phyloP scores from a whole-genome alignment of 2,888 invertebrate genomes.

The Masnerella sp. region DNA sequence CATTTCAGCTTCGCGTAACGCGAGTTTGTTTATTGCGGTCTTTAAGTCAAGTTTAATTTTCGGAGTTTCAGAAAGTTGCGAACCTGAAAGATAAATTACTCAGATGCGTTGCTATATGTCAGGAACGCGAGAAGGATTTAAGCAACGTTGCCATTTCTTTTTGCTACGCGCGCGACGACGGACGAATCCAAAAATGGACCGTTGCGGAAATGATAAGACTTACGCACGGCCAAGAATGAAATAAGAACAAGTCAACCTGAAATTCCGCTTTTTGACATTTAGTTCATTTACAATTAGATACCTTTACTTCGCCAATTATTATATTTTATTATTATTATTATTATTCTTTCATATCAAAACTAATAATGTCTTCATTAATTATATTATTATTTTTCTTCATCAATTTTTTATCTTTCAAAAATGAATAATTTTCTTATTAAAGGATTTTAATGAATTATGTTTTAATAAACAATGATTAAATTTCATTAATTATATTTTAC shows the following conservation, averaged over 20 bases:
- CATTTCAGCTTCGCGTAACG: not conserved
- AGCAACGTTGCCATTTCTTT: conserved; percentile 57
- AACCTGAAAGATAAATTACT: conserved; percentile 44
- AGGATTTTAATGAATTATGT: too few species aligned
- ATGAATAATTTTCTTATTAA: too few species aligned
- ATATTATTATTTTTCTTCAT: too few species aligned
- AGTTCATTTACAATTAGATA: not conserved
- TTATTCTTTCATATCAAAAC: not conserved
- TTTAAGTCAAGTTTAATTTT: too few species aligned
- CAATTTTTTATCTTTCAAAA: too few species aligned
- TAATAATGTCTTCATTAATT: too few species aligned
- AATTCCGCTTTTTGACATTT: conserved; percentile 32
- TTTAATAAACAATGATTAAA: too few species aligned
- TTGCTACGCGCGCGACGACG: conserved; percentile 56
- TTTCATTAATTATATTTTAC: too few species aligned
- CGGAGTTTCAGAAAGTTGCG: conserved; percentile 50
- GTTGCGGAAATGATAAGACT: conserved; percentile 50
- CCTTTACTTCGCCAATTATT: not conserved
- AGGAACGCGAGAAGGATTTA: conserved; percentile 57
- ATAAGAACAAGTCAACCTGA: conserved; percentile 19
- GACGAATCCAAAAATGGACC: conserved; percentile 50
- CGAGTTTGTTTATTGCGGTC: too few species aligned
- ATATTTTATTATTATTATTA: not conserved
- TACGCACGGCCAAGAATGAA: conserved; percentile 40
- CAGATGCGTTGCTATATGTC: conserved; percentile 49